Conservation (phyloP, 1,140 invertebrate species). For the Ladona fulva region DNA sequence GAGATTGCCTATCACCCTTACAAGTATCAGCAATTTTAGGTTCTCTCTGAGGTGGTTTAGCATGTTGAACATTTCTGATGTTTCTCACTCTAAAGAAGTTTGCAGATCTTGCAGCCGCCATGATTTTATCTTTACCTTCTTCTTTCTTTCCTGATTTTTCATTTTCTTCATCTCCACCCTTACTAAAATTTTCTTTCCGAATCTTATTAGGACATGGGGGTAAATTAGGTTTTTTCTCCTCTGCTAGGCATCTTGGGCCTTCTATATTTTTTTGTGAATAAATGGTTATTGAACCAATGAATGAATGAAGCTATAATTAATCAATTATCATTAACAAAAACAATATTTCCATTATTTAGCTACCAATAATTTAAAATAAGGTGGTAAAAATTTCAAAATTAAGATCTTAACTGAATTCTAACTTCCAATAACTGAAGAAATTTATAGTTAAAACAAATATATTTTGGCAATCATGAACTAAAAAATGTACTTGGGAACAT, state of each 20-base stretch:
- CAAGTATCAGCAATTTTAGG: not conserved
- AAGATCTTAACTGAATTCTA: no score
- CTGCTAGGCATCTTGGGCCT: not conserved
- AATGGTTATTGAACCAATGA: no score
- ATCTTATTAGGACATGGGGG: not conserved
- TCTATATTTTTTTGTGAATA: no score
- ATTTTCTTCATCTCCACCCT: not conserved
- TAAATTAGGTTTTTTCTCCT: not conserved
- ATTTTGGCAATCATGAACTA: no score
- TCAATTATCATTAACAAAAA: no score
- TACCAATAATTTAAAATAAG: no score
- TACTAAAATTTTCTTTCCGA: not conserved
- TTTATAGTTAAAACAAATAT: no score
- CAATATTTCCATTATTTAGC: no score
- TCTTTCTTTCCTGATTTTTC: not conserved
- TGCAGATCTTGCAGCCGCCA: not conserved
- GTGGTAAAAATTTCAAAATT: no score
- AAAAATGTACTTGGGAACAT: no score
- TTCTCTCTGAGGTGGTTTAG: not conserved
- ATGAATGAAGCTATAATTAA: no score
- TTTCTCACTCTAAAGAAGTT: not conserved
- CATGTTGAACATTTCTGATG: not conserved
- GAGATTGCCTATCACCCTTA: not conserved
- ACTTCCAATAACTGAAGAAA: no score
- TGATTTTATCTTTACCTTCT: not conserved